These are phyloP conservation scores for Drosophila pruinosa DNA, from an alignment of 1,140 invertebrate species.

Conservation along the genomic window DNA sequence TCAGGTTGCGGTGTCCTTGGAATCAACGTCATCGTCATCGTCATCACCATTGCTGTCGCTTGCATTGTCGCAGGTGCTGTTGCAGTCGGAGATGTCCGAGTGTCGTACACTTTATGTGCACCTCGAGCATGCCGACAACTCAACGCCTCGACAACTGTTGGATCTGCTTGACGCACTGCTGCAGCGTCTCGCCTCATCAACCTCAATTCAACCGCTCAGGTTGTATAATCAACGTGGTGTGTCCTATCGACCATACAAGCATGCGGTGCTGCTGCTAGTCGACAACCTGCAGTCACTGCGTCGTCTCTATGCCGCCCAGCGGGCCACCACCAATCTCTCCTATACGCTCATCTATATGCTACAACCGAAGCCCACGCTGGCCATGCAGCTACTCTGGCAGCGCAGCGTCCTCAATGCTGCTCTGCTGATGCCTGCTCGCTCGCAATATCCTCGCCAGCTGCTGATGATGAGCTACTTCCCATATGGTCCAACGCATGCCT, in stretches of 20 bases:
- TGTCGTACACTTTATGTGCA: slow-evolving; percentile 46
- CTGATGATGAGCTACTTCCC: slow-evolving; percentile 61
- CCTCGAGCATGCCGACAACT: neutral
- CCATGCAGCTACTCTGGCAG: slow-evolving; percentile 51
- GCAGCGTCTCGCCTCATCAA: neutral
- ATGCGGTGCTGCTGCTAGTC: slow-evolving; percentile 55
- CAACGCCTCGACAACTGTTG: slow-evolving; percentile 6
- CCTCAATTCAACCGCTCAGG: slow-evolving; percentile 5
- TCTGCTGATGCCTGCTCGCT: slow-evolving; percentile 14
- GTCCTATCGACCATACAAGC: slow-evolving; percentile 49
- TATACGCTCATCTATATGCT: slow-evolving; percentile 61
- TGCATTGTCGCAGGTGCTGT: slow-evolving; percentile 43
- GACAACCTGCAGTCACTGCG: slow-evolving; percentile 39
- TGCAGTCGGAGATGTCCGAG: slow-evolving; percentile 47
- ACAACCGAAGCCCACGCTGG: slow-evolving; percentile 17
- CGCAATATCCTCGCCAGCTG: neutral
- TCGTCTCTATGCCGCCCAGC: slow-evolving; percentile 19
- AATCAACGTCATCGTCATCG: neutral
- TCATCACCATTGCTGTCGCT: slow-evolving; percentile 3
- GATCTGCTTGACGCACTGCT: slow-evolving; percentile 33
- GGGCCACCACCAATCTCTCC: slow-evolving; percentile 58
- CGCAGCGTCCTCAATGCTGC: slow-evolving; percentile 59
- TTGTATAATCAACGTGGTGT: slow-evolving; percentile 22
- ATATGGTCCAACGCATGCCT: slow-evolving; percentile 30
- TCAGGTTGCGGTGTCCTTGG: slow-evolving; percentile 4